Evolutionary conservation across 2,113 vertebrate genomes (phyloP).

Genomic region (Dromaius novaehollandiae): DNA sequence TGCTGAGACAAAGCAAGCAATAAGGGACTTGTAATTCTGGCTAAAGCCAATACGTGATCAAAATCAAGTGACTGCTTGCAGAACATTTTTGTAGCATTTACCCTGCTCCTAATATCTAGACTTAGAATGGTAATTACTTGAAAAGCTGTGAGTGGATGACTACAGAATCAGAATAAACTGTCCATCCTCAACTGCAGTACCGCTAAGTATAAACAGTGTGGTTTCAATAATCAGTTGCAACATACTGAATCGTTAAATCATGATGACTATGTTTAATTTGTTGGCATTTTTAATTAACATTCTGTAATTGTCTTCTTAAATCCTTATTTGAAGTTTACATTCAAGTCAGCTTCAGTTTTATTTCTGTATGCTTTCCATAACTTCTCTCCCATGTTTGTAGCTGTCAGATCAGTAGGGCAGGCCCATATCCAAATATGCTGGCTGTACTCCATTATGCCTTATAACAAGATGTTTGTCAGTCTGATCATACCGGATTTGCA

Average conservation of each 20-base stretch:
- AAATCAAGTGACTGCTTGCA: not conserved
- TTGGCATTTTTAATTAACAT: conserved; percentile 7
- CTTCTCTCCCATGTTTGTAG: not conserved
- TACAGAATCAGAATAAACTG: not conserved
- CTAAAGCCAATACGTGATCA: not conserved
- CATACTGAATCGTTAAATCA: not conserved
- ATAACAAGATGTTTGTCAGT: not conserved
- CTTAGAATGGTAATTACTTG: not conserved
- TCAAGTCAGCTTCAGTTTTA: not conserved
- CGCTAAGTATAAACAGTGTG: not conserved
- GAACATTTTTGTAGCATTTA: not conserved
- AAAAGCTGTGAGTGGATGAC: not conserved
- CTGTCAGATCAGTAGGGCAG: not conserved
- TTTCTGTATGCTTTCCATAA: not conserved
- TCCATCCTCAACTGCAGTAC: not conserved
- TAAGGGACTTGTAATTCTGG: not conserved
- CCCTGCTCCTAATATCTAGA: not conserved
- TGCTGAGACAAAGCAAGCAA: not conserved
- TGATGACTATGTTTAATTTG: not conserved
- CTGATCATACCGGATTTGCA: not conserved
- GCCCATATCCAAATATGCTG: not conserved
- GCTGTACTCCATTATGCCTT: not conserved
- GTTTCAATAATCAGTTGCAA: not conserved
- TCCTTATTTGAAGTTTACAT: not conserved
- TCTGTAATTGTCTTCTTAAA: not conserved